Conservation (phyloP, 2,113 vertebrate species). For the Cololabis saira region DNA sequence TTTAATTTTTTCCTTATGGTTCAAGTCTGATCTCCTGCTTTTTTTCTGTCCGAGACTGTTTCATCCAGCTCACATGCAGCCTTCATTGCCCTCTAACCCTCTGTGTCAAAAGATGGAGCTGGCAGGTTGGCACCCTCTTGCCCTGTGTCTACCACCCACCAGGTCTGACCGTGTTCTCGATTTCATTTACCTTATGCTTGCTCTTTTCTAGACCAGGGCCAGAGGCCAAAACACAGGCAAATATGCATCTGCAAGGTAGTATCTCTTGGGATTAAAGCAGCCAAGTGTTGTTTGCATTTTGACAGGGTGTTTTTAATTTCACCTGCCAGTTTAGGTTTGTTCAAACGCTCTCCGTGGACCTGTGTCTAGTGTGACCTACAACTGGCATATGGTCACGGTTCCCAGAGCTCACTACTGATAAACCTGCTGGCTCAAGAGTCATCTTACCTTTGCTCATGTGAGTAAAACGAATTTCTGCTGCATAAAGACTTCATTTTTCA, state of each 20-base stretch:
- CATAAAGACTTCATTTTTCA: constrained; percentile 18
- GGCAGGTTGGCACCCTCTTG: constrained; percentile 59
- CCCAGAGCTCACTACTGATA: constrained; percentile 39
- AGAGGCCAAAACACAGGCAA: constrained; percentile 51
- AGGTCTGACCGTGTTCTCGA: constrained; percentile 62
- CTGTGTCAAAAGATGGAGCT: constrained; percentile 43
- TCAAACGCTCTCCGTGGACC: constrained; percentile 56
- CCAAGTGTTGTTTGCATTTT: constrained; percentile 64
- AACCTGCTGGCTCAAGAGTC: constrained; percentile 30
- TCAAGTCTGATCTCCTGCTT: constrained; percentile 55
- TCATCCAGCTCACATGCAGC: constrained; percentile 44
- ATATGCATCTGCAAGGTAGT: constrained; percentile 52
- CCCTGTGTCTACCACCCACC: constrained; percentile 57
- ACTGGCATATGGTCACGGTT: constrained; percentile 60
- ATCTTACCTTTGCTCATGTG: constrained; percentile 50
- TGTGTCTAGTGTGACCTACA: constrained; percentile 62
- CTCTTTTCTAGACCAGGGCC: constrained; percentile 47
- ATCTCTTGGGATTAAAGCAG: constrained; percentile 56
- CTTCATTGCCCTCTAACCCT: constrained; percentile 60
- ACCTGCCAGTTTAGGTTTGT: constrained; percentile 61
- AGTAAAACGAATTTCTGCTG: constrained; percentile 11
- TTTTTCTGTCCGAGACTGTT: constrained; percentile 51
- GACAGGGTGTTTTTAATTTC: constrained; percentile 72
- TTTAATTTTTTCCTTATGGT: constrained; percentile 59
- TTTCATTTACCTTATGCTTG: constrained; percentile 70